Evolutionary conservation across 2,888 invertebrate genomes (phyloP).

Genomic region (Steinernema scapterisci): DNA sequence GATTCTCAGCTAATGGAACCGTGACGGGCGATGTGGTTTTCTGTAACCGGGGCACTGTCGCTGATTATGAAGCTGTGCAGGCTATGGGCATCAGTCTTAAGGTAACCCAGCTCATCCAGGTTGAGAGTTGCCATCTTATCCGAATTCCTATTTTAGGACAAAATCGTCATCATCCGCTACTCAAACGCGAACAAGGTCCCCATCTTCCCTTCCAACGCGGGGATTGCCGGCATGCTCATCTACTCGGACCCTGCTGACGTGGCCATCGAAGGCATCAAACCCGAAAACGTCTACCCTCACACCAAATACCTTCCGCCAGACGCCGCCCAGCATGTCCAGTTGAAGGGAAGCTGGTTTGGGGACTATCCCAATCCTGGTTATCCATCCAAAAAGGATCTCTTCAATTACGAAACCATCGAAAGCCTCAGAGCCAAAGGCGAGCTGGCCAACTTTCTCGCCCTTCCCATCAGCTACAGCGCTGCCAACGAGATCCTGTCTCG

Average conservation of each 20-base stretch:
- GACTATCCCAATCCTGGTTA: conserved; percentile 72
- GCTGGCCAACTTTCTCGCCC: conserved; percentile 69
- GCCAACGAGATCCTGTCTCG: conserved; percentile 61
- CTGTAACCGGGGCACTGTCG: conserved; percentile 43
- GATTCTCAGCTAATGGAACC: conserved; percentile 51
- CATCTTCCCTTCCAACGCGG: neutral
- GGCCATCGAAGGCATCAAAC: conserved; percentile 49
- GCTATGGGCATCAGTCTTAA: neutral
- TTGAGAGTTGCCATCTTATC: neutral
- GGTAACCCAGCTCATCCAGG: neutral
- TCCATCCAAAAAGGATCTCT: conserved; percentile 69
- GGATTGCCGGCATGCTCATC: conserved; percentile 37
- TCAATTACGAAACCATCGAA: conserved; percentile 43
- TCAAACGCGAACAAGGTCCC: neutral
- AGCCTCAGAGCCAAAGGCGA: conserved; percentile 47
- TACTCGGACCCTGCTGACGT: conserved; percentile 59
- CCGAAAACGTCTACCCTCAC: conserved; percentile 67
- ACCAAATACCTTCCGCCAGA: conserved; percentile 66
- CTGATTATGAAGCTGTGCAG: neutral
- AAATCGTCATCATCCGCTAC: neutral
- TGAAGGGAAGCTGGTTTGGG: conserved; percentile 66
- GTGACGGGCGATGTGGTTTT: conserved; percentile 53
- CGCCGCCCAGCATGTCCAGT: conserved; percentile 38
- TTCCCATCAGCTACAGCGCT: conserved; percentile 69
- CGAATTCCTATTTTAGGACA: neutral